A percentile compares a stretch with the other conserved stretches of the same genome.
Conservation (phyloP, 2,113 vertebrate genomes). For the Ascaphus truei region DNA sequence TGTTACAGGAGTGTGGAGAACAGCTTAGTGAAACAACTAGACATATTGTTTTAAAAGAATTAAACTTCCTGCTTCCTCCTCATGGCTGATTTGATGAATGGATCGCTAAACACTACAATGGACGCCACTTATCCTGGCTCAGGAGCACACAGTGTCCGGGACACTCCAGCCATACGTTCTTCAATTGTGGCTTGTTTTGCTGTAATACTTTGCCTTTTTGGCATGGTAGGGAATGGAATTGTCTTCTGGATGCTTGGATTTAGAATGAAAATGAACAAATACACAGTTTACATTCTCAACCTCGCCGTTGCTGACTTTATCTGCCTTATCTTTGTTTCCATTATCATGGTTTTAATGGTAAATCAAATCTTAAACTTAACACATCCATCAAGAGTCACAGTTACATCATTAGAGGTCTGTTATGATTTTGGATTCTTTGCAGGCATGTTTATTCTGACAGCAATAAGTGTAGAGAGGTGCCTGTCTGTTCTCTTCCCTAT, state of each 20-base stretch:
- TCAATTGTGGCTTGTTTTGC: slow-evolving; percentile 6
- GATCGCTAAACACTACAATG: not conserved
- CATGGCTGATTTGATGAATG: rapidly evolving
- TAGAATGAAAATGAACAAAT: slow-evolving; percentile 9
- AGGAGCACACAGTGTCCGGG: not conserved
- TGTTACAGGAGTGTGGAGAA: no score
- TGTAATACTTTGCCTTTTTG: not conserved
- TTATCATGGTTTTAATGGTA: not conserved
- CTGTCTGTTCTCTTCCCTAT: not conserved
- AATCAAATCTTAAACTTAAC: not conserved
- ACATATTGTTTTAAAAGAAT: no score
- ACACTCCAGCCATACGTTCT: not conserved
- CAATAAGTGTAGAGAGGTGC: not conserved
- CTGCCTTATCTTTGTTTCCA: not conserved
- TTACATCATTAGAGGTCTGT: rapidly evolving
- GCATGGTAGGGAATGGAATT: not conserved
- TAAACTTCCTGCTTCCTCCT: no score
- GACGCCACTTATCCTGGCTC: not conserved
- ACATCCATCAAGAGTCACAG: not conserved
- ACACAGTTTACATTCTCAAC: not conserved
- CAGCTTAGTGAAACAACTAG: no score
- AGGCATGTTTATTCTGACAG: not conserved
- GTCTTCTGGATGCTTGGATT: slow-evolving; percentile 17
- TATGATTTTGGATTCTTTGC: not conserved
- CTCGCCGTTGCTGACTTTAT: not conserved